Conservation (phyloP, 2,797 vertebrate genomes). For the Eidolon dupreanum region DNA sequence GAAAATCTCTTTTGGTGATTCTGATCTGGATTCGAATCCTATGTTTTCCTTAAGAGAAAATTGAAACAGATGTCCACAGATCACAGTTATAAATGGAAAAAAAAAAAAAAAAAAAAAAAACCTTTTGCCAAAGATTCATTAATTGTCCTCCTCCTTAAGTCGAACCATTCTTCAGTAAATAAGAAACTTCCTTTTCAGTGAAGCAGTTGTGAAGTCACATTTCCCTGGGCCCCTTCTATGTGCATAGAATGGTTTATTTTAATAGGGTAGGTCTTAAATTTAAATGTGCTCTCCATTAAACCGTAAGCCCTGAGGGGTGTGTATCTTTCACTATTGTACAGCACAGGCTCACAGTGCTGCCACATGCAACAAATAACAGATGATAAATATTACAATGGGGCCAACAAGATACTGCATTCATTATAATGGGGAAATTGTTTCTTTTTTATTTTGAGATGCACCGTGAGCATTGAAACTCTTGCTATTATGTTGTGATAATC, state of each 20-base stretch:
- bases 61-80: neutral
- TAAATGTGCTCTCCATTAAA: slow-evolving; percentile 34
- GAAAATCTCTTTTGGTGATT: neutral
- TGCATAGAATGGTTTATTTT: slow-evolving; percentile 33
- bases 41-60: slow-evolving; percentile 6
- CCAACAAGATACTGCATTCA: slow-evolving; percentile 17
- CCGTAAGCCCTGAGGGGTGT: neutral
- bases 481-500: slow-evolving; percentile 71
- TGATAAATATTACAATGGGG: slow-evolving; percentile 62
- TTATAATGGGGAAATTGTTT: slow-evolving; percentile 55
- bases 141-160: neutral
- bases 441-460: slow-evolving; percentile 73
- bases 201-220: neutral
- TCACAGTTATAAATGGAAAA: neutral
- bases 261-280: neutral
- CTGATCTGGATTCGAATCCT: neutral
- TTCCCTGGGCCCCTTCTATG: neutral
- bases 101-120: neutral
- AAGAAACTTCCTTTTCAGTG: neutral
- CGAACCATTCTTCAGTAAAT: neutral
- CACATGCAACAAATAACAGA: slow-evolving; percentile 28
- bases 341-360: neutral
- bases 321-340: neutral
- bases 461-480: slow-evolving; percentile 64
- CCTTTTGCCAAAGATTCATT: neutral